phyloP scores from a whole-genome alignment of 92 coral and sea anemone species.

The Umimayanthus kanabou region DNA sequence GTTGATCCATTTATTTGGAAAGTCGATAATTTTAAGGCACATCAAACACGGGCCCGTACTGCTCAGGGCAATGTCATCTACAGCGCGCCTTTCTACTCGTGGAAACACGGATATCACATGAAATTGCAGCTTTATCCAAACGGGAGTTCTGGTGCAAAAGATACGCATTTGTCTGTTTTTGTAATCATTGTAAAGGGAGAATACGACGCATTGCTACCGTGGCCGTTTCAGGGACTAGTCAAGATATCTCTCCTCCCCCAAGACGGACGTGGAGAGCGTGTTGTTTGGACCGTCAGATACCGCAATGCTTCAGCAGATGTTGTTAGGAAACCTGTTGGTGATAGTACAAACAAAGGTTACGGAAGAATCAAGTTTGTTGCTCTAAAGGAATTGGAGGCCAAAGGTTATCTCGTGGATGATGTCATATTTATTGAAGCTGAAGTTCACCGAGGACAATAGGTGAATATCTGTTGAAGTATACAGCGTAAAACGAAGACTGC shows the following conservation, averaged over 20 bases:
- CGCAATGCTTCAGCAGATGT: neutral
- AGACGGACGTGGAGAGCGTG: neutral
- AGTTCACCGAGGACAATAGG: neutral
- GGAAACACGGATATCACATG: neutral
- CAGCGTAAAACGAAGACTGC: too few species aligned
- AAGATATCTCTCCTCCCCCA: neutral
- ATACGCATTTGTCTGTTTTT: neutral
- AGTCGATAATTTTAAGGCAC: neutral
- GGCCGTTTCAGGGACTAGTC: neutral
- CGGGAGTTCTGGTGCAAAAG: neutral
- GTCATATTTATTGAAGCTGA: neutral
- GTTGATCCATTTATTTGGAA: neutral
- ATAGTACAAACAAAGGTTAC: too few species aligned
- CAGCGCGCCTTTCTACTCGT: neutral
- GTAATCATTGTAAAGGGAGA: neutral
- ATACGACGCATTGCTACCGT: neutral
- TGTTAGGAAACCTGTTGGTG: neutral
- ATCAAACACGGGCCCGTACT: neutral
- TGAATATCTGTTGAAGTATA: too few species aligned
- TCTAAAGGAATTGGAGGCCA: neutral
- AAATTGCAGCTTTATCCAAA: neutral
- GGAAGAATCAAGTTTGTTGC: neutral
- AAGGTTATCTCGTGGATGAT: neutral
- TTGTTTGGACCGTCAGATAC: too few species aligned
- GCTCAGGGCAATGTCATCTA: neutral